Conservation (phyloP, 2,113 vertebrate genomes). For the Notothenia coriiceps region DNA sequence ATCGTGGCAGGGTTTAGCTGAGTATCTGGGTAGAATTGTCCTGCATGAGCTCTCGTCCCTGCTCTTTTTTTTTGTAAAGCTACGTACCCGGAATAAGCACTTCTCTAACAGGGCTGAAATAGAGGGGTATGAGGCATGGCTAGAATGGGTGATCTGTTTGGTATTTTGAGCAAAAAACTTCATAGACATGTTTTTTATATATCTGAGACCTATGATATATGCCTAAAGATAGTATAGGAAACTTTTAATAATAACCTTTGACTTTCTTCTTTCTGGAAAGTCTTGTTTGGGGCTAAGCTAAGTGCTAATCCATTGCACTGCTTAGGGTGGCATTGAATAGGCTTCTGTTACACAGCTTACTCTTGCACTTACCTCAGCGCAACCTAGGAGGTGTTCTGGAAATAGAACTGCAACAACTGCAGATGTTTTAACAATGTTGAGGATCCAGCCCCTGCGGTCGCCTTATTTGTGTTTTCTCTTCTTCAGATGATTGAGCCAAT, state of each 20-base stretch:
- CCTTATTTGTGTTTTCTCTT: slow-evolving; percentile 68
- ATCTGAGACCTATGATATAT: too few species aligned
- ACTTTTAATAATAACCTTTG: slow-evolving; percentile 9
- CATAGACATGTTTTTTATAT: too few species aligned
- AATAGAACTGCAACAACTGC: slow-evolving; percentile 75
- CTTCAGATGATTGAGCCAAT: slow-evolving; percentile 73
- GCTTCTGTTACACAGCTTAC: slow-evolving; percentile 52
- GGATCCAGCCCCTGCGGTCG: slow-evolving; percentile 43
- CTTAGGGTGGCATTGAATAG: slow-evolving; percentile 44
- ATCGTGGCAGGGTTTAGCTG: too few species aligned
- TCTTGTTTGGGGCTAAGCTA: slow-evolving; percentile 46
- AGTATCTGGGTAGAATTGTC: too few species aligned
- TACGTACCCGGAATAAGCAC: too few species aligned
- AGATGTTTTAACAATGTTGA: slow-evolving; percentile 69
- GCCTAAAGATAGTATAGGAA: too few species aligned
- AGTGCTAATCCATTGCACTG: slow-evolving; percentile 36
- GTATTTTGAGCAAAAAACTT: too few species aligned
- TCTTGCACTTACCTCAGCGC: slow-evolving; percentile 65
- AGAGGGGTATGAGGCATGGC: too few species aligned
- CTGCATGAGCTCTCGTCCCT: too few species aligned
- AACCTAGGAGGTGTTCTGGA: slow-evolving; percentile 36
- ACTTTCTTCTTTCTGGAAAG: slow-evolving; percentile 32
- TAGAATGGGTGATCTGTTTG: too few species aligned
- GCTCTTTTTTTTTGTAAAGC: too few species aligned
- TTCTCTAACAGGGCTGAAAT: too few species aligned